Evolutionary conservation across 2,113 vertebrate genomes (phyloP).

Genomic region (Pyxicephalus adspersus): DNA sequence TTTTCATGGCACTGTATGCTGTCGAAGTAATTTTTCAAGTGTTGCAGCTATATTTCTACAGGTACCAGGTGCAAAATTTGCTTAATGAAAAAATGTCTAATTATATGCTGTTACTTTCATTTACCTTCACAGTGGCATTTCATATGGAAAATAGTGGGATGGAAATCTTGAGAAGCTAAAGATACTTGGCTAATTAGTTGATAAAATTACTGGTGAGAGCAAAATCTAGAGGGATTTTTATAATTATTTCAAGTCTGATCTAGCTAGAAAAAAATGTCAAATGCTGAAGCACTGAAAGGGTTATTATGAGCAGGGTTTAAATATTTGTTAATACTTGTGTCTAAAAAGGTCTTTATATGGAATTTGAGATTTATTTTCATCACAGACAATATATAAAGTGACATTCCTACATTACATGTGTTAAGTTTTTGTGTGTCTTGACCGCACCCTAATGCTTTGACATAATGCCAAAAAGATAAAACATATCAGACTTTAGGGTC

Average conservation of each 20-base stretch:
- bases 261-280: background rate
- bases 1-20: conserved; percentile 83
- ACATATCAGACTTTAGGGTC: too few species aligned
- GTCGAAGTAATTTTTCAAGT: conserved; percentile 87
- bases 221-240: background rate
- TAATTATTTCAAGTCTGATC: background rate
- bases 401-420: too few species aligned
- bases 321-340: background rate
- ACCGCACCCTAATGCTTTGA: too few species aligned
- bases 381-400: too few species aligned
- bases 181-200: conserved; percentile 77
- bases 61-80: conserved; percentile 87
- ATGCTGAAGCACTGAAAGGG: background rate
- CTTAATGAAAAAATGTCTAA: conserved; percentile 83
- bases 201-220: conserved; percentile 60
- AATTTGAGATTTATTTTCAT: too few species aligned
- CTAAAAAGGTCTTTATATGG: background rate
- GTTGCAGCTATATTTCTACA: conserved; percentile 81
- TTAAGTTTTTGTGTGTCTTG: too few species aligned
- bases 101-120: conserved; percentile 66
- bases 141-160: conserved; percentile 43
- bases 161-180: conserved; percentile 66
- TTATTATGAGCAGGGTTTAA: background rate
- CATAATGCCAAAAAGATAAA: too few species aligned
- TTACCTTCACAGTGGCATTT: conserved; percentile 50